Conservation (phyloP, 2,797 vertebrate species). For the Eutrigla gurnardus region DNA sequence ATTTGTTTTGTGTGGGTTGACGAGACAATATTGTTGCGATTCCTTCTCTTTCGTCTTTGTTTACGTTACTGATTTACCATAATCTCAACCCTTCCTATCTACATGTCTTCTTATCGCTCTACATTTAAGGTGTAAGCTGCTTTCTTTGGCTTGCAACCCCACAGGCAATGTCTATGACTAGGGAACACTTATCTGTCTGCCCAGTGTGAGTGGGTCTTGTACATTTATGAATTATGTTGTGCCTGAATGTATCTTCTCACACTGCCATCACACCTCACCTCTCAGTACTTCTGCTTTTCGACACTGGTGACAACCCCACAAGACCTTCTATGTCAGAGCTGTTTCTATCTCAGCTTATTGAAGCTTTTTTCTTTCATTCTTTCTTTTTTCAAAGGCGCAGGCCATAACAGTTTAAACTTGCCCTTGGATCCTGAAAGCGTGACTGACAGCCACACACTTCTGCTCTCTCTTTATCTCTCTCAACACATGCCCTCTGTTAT, state of each 20-base stretch:
- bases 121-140: not conserved
- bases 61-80: conserved; percentile 38
- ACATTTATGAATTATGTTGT: conserved; percentile 36
- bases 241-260: conserved; percentile 23
- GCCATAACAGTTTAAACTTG: conserved; percentile 35
- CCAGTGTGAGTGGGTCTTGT: conserved; percentile 24
- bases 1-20: conserved; percentile 62
- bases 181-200: conserved; percentile 34
- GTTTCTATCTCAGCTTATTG: conserved; percentile 30
- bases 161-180: conserved; percentile 9
- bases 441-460: conserved; percentile 39
- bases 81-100: conserved; percentile 9
- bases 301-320: conserved; percentile 43
- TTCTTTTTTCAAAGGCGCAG: conserved; percentile 35
- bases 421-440: conserved; percentile 46
- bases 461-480: conserved; percentile 30
- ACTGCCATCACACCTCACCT: conserved; percentile 36
- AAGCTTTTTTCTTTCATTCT: not conserved
- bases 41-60: conserved; percentile 22
- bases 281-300: conserved; percentile 33
- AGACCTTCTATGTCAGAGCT: conserved; percentile 46
- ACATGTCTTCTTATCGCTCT: not conserved
- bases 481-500: conserved; percentile 13
- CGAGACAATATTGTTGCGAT: conserved; percentile 39
- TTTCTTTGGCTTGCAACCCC: conserved; percentile 17